A percentile compares a stretch with the other conserved stretches of the same genome.
Conservation (phyloP, 2,113 vertebrate species). For the Ivindomyrus marchei region DNA sequence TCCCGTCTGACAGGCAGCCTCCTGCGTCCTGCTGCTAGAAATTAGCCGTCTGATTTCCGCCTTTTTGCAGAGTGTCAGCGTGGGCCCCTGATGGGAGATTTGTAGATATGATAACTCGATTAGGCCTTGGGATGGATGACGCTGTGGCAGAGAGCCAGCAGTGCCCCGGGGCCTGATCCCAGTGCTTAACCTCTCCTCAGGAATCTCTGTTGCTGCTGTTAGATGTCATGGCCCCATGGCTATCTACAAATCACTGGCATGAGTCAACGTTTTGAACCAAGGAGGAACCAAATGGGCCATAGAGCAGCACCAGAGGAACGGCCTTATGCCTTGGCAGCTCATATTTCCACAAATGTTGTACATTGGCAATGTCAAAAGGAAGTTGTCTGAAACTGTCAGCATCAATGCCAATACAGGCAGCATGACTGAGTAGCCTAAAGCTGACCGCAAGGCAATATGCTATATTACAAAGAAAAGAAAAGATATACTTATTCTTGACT, state of each 20-base stretch:
- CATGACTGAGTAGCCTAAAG: background rate
- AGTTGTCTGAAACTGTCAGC: background rate
- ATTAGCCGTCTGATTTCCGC: slow-evolving; percentile 80
- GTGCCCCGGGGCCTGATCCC: slow-evolving; percentile 64
- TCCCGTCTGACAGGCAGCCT: slow-evolving; percentile 62
- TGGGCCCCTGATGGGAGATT: slow-evolving; percentile 65
- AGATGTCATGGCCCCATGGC: slow-evolving; percentile 52
- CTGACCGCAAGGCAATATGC: background rate
- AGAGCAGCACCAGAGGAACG: background rate
- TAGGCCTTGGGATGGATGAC: slow-evolving; percentile 71
- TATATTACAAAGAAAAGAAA: background rate
- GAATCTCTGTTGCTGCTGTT: slow-evolving; percentile 65
- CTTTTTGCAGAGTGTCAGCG: slow-evolving; percentile 70
- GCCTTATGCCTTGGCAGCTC: background rate
- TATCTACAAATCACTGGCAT: slow-evolving; percentile 49
- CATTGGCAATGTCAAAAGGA: background rate
- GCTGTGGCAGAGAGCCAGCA: slow-evolving; percentile 53
- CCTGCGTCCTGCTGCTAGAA: slow-evolving; percentile 81
- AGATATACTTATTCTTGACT: background rate
- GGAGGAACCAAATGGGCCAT: background rate
- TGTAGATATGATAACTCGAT: slow-evolving; percentile 91
- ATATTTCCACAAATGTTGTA: background rate
- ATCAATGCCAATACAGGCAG: background rate
- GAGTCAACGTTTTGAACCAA: slow-evolving; percentile 19
- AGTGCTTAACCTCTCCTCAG: slow-evolving; percentile 79